Conservation (phyloP, 53 echinoderm and acorn worm species). For the Pentamera pediparva region DNA sequence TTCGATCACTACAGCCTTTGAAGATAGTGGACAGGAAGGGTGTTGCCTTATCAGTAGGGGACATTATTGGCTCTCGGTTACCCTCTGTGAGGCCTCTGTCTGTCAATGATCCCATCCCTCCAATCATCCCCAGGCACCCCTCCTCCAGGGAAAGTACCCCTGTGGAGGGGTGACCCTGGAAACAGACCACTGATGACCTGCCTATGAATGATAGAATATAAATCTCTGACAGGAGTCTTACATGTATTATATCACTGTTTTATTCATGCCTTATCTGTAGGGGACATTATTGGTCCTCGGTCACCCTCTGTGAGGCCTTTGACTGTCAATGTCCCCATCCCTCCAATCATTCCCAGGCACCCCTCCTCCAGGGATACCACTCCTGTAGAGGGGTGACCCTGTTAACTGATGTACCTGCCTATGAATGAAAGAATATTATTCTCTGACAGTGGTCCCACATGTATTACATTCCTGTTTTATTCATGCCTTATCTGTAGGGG, state of each 20-base stretch:
- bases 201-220: too few relatives aligned
- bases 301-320: constrained; percentile 69
- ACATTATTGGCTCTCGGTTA: constrained; percentile 67
- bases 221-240: too few relatives aligned
- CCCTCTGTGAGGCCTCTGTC: constrained; percentile 67
- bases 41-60: constrained; percentile 53
- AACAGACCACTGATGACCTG: background rate
- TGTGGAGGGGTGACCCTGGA: constrained; percentile 22
- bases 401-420: too few relatives aligned
- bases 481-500: constrained; percentile 58
- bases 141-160: constrained; percentile 43
- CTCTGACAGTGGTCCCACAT: too few relatives aligned
- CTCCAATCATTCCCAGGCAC: constrained; percentile 64
- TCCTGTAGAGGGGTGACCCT: background rate
- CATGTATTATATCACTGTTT: background rate
- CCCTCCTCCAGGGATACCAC: constrained; percentile 29
- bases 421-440: too few relatives aligned
- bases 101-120: constrained; percentile 79
- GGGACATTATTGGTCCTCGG: constrained; percentile 66
- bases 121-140: constrained; percentile 54
- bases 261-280: constrained; percentile 37
- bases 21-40: constrained; percentile 27
- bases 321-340: constrained; percentile 70
- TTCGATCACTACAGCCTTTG: constrained; percentile 66
- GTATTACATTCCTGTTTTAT: too few relatives aligned